phyloP scores from a whole-genome alignment of 2,113 vertebrate species.

The Limnothrissa miodon region DNA sequence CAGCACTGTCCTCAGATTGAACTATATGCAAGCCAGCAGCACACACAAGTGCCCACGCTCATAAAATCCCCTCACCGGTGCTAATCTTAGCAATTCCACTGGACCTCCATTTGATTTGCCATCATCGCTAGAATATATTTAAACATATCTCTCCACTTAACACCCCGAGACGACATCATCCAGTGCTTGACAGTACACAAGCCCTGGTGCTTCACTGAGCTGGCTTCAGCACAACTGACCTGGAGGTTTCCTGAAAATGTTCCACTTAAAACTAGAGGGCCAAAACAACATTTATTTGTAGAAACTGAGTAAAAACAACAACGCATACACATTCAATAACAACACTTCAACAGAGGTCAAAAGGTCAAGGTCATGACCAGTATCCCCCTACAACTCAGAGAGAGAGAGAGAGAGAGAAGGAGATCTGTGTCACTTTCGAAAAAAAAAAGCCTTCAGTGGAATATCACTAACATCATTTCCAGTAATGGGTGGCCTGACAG shows the following conservation, averaged over 20 bases:
- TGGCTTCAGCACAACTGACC: neutral
- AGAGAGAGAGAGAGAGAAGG: neutral
- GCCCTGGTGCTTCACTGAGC: neutral
- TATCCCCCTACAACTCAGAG: neutral
- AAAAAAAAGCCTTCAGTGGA: neutral
- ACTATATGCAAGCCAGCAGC: constrained; percentile 2
- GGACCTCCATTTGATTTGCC: constrained; percentile 20
- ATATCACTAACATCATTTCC: neutral
- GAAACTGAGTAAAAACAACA: neutral
- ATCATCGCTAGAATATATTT: constrained; percentile 14
- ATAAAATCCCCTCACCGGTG: constrained; percentile 31
- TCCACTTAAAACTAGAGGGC: neutral
- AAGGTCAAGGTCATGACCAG: neutral
- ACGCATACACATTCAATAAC: neutral
- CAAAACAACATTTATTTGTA: neutral
- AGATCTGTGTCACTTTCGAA: neutral
- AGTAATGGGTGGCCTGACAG: constrained; percentile 27
- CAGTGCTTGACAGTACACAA: neutral
- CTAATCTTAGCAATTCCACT: constrained; percentile 34
- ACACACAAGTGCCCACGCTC: constrained; percentile 17
- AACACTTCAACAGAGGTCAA: neutral
- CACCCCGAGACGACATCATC: constrained; percentile 12
- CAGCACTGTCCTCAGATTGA: constrained; percentile 29
- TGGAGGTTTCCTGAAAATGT: neutral
- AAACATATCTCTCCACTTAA: neutral